Base-by-base conservation (phyloP, 1,140 invertebrate genomes). In the Drosophila bocki region DNA sequence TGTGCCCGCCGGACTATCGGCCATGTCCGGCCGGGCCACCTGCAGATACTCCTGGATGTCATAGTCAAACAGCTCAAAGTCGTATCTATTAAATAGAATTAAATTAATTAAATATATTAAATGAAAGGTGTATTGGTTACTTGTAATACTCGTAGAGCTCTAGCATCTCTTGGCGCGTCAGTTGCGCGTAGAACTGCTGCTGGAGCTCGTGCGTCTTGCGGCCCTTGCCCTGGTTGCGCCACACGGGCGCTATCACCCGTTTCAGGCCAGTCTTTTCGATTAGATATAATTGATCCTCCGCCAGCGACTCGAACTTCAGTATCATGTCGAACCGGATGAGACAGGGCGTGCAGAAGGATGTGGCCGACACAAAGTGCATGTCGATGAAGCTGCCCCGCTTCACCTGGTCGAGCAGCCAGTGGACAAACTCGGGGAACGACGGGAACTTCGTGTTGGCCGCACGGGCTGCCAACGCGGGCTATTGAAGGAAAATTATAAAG, bases 341-440 rank as follows among this genome's bases (percentile, higher is more conserved):
- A 93, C 98, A 98, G 0, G 97, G 98, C 26, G 97, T 97, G 87
- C 98, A 98, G 82, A 98, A 97, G 78, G 96, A 95, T 9, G 95
- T 95, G 67, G 97, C 96, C 0, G 97, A 96, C 32, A 96, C 96
- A 97, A 98, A 98, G 91, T 99, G 98, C 95, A 98, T 98, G 91
- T 99, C 98, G 32, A 97, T 94, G 9, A 94, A 93, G 95, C n/a
- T 94, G 92, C 85, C 94, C 94, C 39, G 93, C 92, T 92, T 94
- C 93, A 92, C 80, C 57, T 96, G 95, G 85, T 96, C 96, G 32
- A 97, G 78, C 5, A 97, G 93, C 93, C 96, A 97, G 56, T 94
- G 93, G 0, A 97, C 95, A 71, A 97, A 97, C 92, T 97, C 96
- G 37, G 96, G 95, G 79, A 97, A 97, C 7, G 95, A 94, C 0